Percentiles rank a stretch among this genome's conserved stretches.
Conservation (phyloP, 2,888 invertebrate genomes). For the Glaucopsyche alexis region DNA sequence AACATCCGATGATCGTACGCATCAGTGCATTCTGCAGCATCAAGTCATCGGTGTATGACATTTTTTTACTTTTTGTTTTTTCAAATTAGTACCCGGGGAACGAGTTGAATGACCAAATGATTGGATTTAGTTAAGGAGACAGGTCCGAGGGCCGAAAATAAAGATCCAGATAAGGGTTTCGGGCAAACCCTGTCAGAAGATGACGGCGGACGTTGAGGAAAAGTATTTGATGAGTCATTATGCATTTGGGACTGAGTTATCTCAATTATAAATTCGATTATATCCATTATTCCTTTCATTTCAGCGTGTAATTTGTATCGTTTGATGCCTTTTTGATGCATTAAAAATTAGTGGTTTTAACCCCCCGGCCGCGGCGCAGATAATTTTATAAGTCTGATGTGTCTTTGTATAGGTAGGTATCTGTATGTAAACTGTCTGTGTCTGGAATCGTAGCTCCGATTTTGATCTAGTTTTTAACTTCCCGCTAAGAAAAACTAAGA, state of each 20-base stretch:
- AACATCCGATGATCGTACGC: background rate
- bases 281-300: background rate
- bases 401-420: too few species aligned
- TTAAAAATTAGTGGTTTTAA: too few species aligned
- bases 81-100: background rate
- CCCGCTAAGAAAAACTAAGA: too few species aligned
- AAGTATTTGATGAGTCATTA: background rate
- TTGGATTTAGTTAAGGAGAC: background rate
- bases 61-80: background rate
- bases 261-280: constrained; percentile 5
- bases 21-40: background rate
- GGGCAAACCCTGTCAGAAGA: background rate
- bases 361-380: too few species aligned
- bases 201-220: background rate
- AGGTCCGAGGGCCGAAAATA: background rate
- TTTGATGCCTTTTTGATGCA: too few species aligned
- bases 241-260: background rate
- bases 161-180: background rate
- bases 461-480: too few species aligned
- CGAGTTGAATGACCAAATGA: constrained; percentile 2
- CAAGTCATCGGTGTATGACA: background rate
- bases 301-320: too few species aligned
- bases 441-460: too few species aligned
- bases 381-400: too few species aligned
- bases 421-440: too few species aligned